Base-by-base conservation (phyloP, 1,140 invertebrate genomes). In the Caligus rogercresseyi region DNA sequence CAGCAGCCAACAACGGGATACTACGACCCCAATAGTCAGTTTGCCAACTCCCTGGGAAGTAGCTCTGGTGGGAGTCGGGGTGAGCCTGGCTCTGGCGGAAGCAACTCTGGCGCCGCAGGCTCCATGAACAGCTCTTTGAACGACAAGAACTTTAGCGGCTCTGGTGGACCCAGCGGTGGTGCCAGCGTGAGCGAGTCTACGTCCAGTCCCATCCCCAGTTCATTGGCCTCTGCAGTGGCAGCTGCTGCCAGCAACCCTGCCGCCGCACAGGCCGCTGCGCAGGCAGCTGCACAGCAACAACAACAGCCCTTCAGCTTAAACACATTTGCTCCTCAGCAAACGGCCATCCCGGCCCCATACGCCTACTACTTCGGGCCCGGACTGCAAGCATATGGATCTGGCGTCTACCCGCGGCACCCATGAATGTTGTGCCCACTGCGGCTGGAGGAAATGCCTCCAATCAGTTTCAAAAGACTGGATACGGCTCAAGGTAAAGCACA, bases 361-460 rank as follows among this genome's bases (percentile, higher is more conserved):
- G 61, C 61, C 11, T 63, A 63, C 21, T 63, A 23, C 52, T 63
- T 23, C 52, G 61, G 61, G 61, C 60, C 60, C 2, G 51, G 52
- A 25, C 52, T 63, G 18, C 61, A 63, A 25, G 4, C 61, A 14
- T 18, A 18, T 14, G 52, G 23, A 14, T 23, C 23, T 25, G 53
- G 61, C 2, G 52, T 63, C 18, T 63, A 63, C 24, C 61, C 52
- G 19, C 60, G n/a, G 20, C 16, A 18, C 43, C 51, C 3, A 20
- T 25, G 52, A 25, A 19, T 25, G 21, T 63, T 24, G 52, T 57
- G 16, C 55, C 55, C 3, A 57, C 61, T 1, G 61, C 18, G 1
- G 61, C 54, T 15, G 52, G 58, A 31, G 25, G 16, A 18, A 63
- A 51, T 25, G 54, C 52, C 7, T 57, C 61, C 31, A 55, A 52